phyloP scores from a whole-genome alignment of 1,140 invertebrate genomes.

The Ceratina calcarata region DNA sequence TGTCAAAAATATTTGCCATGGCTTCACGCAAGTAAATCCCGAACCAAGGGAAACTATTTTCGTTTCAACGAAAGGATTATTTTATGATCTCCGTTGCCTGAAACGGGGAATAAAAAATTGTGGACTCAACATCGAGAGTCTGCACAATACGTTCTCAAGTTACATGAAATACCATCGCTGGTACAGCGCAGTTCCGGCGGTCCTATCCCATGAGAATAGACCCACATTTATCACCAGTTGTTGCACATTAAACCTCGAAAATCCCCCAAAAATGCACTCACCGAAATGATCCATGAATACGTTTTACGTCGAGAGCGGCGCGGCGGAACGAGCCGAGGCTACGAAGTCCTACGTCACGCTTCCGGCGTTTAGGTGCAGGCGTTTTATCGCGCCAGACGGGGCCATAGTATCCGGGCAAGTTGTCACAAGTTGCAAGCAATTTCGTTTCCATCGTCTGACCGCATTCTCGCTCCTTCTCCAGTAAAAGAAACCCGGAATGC shows the following conservation, averaged over 20 bases:
- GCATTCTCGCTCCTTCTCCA: too few species aligned
- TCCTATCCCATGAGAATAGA: neutral
- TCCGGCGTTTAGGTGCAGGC: conserved; percentile 8
- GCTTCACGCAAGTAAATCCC: too few species aligned
- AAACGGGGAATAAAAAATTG: too few species aligned
- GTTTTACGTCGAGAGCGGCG: neutral
- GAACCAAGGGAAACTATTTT: too few species aligned
- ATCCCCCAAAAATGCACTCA: conserved; percentile 18
- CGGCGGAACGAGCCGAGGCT: neutral
- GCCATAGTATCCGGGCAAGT: neutral
- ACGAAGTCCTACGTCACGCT: neutral
- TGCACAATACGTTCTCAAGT: too few species aligned
- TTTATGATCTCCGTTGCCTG: too few species aligned
- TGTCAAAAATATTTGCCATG: too few species aligned
- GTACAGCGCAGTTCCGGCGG: too few species aligned
- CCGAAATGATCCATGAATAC: conserved; percentile 12
- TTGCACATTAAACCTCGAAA: conserved; percentile 3
- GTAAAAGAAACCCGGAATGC: neutral
- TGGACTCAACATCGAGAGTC: too few species aligned
- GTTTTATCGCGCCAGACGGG: conserved; percentile 10
- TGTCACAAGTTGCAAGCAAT: conserved; percentile 31
- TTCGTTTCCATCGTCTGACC: conserved; percentile 10
- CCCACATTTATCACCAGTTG: conserved; percentile 1
- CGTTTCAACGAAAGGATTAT: too few species aligned
- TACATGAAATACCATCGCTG: too few species aligned